Evolutionary conservation across 2,797 vertebrate genomes (phyloP), one percentile per base, ranked within the genome.

Genomic region (Crocidura indochinensis): DNA sequence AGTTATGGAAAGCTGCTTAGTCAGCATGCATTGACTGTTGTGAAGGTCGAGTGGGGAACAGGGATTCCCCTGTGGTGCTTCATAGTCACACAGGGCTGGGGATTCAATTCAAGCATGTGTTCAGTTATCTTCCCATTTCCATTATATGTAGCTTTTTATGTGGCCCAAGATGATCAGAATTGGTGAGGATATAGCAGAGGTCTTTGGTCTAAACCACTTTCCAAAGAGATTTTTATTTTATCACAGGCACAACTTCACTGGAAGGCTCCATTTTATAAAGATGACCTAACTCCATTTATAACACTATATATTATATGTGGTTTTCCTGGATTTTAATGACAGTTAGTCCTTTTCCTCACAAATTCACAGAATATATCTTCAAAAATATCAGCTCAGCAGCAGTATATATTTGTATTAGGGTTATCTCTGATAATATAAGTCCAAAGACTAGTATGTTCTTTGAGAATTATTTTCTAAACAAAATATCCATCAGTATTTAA

Each of bases 381-480:
- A 22, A 82, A 88, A 68, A 2, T 31, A 38, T 67, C 31, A 44
- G 47, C n/a, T 47, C 24, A n/a, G 14, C 11, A 77, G 15, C 10
- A n/a, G 24, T 8, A 24, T 29, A 24, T 15, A 29, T 71, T 64
- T 1, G 60, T 77, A 26, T 89, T 79, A 22, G 24, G 31, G 20
- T 26, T 46, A 88, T 17, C 49, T 47, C 22, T 38, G 51, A 11
- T 67, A 47, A 89, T 86, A 86, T 14, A 77, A 72, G 10, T 22
- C 10, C 69, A 72, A 46, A 31, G 14, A 38, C 83, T 27, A 47
- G 0, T 72, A 71, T 81, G 12, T 49, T 27, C 74, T 72, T 67
- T 71, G 6, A 81, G 12, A 1, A 71, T 74, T 88, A 19, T 26
- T 67, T 92, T 89, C 31, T 81, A 56, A 71, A 38, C 15, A 73